Base-by-base conservation (phyloP, 2,888 invertebrate genomes). In the Anoplius nigerrimus region DNA sequence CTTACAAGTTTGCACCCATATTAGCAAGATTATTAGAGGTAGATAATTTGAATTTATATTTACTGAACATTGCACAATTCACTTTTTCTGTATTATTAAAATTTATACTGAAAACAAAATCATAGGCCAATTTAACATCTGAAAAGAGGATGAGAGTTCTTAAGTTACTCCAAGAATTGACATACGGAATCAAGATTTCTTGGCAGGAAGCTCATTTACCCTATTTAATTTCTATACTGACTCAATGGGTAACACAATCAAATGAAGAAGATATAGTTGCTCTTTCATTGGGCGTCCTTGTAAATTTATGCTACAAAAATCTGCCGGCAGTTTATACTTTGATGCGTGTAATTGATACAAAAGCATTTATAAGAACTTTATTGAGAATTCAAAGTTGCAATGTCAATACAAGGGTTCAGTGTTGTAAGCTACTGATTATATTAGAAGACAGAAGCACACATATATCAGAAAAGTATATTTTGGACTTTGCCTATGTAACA, bases 121-220 rank as follows among this genome's bases (percentile, higher is more conserved):
- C 24, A 51, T 21, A 86, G 82, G 82, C 84, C 13, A 86, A 92
- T 65, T 89, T 93, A 74, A 91, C 91, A 34, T 90, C 90, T 77
- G 93, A 93, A 55, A 94, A 93, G 82, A 92, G 92, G 89, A 90
- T 92, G 42, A 90, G 91, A 80, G 88, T 93, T 1, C 88, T 94
- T 0, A 90, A 91, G 75, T 90, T 94, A 43, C 92, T 94, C 89
- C 93, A 95, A 91, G 94, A 95, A 82, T 90, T 95, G 67, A 94
- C 95, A 0, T 95, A 94, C 79, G 95, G 95, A 27, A 93, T 95
- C 18, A 93, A 92, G 84, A 94, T 95, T 24, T 92, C 92, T 6
- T 95, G 95, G 95, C 94, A 95, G 85, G 94, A 95, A 81, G 93
- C 95, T 0, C 93, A 95, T 85, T 89, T 95, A 51, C 89, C 92